Conservation (phyloP, 2,113 vertebrate species). For the Camelus bactrianus region DNA sequence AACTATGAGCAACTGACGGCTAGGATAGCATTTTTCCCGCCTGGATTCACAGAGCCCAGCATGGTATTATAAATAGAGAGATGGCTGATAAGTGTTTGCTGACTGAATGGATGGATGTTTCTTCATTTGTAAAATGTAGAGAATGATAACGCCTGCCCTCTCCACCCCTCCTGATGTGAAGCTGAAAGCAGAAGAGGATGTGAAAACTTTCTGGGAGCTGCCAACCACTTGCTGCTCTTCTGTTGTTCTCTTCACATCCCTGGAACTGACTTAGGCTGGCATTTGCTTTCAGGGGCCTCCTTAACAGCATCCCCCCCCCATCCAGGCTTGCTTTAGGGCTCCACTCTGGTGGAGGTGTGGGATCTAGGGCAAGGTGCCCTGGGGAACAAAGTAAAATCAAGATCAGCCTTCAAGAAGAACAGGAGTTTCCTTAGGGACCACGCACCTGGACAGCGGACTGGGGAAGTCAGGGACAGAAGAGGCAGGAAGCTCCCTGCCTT, state of each 20-base stretch:
- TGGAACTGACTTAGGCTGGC: not conserved
- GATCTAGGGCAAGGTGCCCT: not conserved
- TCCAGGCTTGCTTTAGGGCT: not conserved
- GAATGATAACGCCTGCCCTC: not conserved
- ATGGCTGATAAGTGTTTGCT: not conserved
- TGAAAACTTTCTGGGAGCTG: not conserved
- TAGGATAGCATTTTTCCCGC: not conserved
- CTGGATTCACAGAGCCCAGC: not conserved
- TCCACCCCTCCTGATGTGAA: not conserved
- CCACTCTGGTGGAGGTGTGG: not conserved
- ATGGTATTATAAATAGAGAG: not conserved
- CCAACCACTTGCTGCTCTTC: not conserved
- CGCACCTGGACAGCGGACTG: no score
- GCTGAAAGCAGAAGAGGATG: not conserved
- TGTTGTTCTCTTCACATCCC: not conserved
- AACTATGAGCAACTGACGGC: not conserved
- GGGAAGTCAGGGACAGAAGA: not conserved
- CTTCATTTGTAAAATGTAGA: slow-evolving; percentile 14
- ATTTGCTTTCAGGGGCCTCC: not conserved
- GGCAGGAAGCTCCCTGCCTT: not conserved
- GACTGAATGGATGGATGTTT: not conserved
- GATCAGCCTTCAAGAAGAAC: not conserved
- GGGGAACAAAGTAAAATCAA: not conserved
- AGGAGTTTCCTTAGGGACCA: not conserved
- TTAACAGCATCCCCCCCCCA: not conserved